These are phyloP conservation scores for Triplophysa tibetana DNA, from an alignment of 2,113 vertebrate species.

Conservation along the genomic window DNA sequence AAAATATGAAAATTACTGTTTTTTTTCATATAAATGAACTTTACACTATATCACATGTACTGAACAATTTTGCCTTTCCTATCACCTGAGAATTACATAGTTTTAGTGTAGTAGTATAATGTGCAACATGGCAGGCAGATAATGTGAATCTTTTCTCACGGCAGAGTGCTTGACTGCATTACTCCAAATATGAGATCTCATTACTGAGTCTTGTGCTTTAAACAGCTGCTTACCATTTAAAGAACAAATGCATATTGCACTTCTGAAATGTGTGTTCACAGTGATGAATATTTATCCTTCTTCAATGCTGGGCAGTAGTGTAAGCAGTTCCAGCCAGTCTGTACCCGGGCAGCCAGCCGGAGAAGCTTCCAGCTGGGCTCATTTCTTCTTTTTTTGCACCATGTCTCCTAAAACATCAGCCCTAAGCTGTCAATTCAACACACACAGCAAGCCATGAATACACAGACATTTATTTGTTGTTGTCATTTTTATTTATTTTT, in stretches of 20 bases:
- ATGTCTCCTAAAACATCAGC: not conserved
- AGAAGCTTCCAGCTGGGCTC: slow-evolving; percentile 25
- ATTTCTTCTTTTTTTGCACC: not conserved
- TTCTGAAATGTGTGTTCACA: slow-evolving; percentile 15
- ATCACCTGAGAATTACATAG: not conserved
- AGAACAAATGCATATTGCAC: not conserved
- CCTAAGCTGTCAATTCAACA: not conserved
- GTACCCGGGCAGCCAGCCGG: not conserved
- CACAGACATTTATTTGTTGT: not conserved
- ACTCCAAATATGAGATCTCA: not conserved
- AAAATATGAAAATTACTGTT: too few relatives aligned
- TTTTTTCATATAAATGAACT: too few relatives aligned
- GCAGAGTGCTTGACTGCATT: not conserved
- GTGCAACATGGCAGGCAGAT: too few relatives aligned
- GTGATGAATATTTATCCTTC: slow-evolving; percentile 33
- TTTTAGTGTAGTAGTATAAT: not conserved
- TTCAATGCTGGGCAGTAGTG: slow-evolving; percentile 9
- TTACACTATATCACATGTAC: too few relatives aligned
- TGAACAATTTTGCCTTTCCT: too few relatives aligned
- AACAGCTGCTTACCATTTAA: slow-evolving; percentile 21
- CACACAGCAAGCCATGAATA: slow-evolving; percentile 11
- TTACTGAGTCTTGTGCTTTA: slow-evolving; percentile 27
- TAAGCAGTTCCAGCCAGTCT: not conserved
- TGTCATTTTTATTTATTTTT: not conserved
- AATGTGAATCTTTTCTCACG: not conserved